A percentile compares a stretch with the other conserved stretches of the same genome.
Evolutionary conservation across 2,797 vertebrate species (phyloP).

Genomic region (Pipistrellus pygmaeus): DNA sequence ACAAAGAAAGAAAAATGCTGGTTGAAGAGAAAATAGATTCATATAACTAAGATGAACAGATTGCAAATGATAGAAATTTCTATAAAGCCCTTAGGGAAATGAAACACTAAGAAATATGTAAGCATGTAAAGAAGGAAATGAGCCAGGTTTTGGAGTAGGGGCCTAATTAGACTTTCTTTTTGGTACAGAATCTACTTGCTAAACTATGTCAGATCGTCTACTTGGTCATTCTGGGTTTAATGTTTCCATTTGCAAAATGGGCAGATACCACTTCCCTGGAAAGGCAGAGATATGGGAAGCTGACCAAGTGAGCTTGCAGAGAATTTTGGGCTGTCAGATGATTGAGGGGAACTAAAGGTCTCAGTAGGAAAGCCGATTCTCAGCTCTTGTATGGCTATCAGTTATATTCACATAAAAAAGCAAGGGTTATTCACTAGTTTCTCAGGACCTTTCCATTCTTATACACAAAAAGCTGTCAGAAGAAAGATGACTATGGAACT

Average conservation of each 20-base stretch:
- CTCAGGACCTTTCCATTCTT: slow-evolving; percentile 8
- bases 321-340: not conserved
- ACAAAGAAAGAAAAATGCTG: slow-evolving; percentile 74
- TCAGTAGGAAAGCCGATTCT: not conserved
- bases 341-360: not conserved
- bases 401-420: not conserved
- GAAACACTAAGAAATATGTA: slow-evolving; percentile 74
- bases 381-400: not conserved
- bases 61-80: slow-evolving; percentile 78
- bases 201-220: slow-evolving; percentile 6
- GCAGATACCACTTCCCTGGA: slow-evolving; percentile 32
- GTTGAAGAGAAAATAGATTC: slow-evolving; percentile 75
- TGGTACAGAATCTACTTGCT: slow-evolving; percentile 33
- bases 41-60: slow-evolving; percentile 77
- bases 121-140: slow-evolving; percentile 61
- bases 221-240: slow-evolving; percentile 46
- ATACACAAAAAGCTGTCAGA: not conserved
- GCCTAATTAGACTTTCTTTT: slow-evolving; percentile 38
- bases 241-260: slow-evolving; percentile 66
- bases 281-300: not conserved
- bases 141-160: slow-evolving; percentile 50
- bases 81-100: slow-evolving; percentile 75
- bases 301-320: not conserved
- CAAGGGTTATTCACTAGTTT: not conserved
- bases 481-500: not conserved